phyloP scores from a whole-genome alignment of 1,140 invertebrate genomes.

The Dreissena rostriformis region DNA sequence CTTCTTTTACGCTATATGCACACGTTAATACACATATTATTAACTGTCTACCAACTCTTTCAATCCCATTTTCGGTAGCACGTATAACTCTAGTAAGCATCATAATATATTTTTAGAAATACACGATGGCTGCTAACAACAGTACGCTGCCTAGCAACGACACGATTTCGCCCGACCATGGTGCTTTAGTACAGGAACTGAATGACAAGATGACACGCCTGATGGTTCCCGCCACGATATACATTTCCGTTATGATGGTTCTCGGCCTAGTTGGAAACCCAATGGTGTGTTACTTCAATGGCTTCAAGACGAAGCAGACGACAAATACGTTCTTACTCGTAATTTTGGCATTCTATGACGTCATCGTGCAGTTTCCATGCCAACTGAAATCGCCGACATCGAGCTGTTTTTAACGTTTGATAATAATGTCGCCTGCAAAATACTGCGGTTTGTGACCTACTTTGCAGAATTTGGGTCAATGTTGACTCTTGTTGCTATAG shows the following conservation, averaged over 20 bases:
- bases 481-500: conserved; percentile 57
- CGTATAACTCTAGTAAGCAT: no score
- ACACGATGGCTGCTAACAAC: no score
- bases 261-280: conserved; percentile 60
- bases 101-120: no score
- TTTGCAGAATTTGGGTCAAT: conserved; percentile 52
- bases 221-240: conserved; percentile 52
- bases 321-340: conserved; percentile 59
- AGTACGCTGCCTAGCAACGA: no score
- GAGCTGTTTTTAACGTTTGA: conserved; percentile 54
- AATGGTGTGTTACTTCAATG: conserved; percentile 58
- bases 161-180: no score
- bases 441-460: conserved; percentile 59
- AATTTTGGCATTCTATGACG: conserved; percentile 56
- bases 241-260: conserved; percentile 58
- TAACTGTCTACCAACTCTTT: no score
- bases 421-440: conserved; percentile 55
- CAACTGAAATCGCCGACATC: conserved; percentile 62
- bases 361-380: conserved; percentile 57
- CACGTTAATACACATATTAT: no score
- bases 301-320: conserved; percentile 43
- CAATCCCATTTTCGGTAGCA: no score
- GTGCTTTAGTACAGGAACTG: conserved; percentile 17
- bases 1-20: no score
- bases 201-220: conserved; percentile 48